Evolutionary conservation across 2,797 vertebrate species (phyloP).

Genomic region (Onychomys leucogaster): DNA sequence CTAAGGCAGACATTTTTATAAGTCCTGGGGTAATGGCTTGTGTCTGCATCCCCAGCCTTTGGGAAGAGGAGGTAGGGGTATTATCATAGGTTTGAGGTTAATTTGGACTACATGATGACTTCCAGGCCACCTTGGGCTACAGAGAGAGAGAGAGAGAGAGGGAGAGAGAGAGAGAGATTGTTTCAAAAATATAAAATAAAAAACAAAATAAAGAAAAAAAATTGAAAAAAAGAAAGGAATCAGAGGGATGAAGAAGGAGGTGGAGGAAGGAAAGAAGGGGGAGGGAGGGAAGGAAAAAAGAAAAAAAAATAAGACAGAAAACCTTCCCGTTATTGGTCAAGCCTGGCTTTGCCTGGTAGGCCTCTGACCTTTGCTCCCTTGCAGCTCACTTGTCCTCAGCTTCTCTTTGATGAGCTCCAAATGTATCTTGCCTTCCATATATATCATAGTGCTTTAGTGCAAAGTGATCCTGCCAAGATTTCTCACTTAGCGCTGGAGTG

Average conservation of each 20-base stretch:
- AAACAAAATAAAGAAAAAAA: neutral
- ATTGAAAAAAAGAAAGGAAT: no score
- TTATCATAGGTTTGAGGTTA: neutral
- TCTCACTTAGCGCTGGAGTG: neutral
- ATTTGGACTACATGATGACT: neutral
- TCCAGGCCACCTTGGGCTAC: neutral
- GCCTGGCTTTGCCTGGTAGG: neutral
- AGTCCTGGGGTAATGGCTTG: neutral
- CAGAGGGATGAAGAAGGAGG: neutral
- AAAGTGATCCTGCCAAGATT: neutral
- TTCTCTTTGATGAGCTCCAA: neutral
- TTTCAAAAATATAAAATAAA: neutral
- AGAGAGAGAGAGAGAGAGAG: neutral
- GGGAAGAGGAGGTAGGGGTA: neutral
- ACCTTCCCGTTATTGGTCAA: fast-evolving
- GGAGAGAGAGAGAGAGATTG: neutral
- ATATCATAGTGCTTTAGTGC: neutral
- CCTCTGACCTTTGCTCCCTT: neutral
- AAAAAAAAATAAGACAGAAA: neutral
- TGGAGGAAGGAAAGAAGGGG: neutral
- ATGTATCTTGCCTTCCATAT: neutral
- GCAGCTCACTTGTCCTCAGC: no score
- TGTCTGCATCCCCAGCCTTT: no score
- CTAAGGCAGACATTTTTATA: neutral
- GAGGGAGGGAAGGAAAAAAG: no score